Conservation (phyloP, 2,113 vertebrate genomes). For the Oplegnathus fasciatus region DNA sequence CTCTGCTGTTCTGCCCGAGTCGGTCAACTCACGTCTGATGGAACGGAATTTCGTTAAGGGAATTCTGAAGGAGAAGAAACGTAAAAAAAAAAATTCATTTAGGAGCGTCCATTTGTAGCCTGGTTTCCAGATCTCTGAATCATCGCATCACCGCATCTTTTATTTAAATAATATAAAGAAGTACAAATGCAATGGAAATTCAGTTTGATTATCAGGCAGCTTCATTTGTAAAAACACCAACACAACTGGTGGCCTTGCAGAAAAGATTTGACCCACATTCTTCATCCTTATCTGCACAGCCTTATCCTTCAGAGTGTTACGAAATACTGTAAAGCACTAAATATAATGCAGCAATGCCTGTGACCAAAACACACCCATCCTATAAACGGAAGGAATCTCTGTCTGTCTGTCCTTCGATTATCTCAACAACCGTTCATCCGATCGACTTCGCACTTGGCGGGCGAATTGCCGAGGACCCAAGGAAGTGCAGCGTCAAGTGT, state of each 20-base stretch:
- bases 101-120: rapidly evolving
- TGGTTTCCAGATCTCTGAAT: background rate
- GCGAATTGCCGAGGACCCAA: too few species aligned
- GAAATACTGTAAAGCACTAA: background rate
- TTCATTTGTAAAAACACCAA: background rate
- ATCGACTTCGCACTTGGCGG: too few species aligned
- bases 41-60: slow-evolving; percentile 91
- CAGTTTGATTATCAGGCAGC: background rate
- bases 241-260: background rate
- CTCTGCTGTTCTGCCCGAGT: slow-evolving; percentile 81
- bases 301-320: background rate
- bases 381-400: too few species aligned
- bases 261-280: background rate
- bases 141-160: background rate
- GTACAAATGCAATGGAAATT: background rate
- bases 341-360: background rate
- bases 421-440: too few species aligned
- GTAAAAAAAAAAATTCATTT: background rate
- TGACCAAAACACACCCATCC: background rate
- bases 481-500: too few species aligned
- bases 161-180: background rate
- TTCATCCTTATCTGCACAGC: background rate
- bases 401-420: too few species aligned
- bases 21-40: slow-evolving; percentile 85
- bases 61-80: slow-evolving; percentile 79